These are phyloP conservation scores for Pomacea canaliculata DNA, from an alignment of 2,888 invertebrate species.

Conservation along the genomic window DNA sequence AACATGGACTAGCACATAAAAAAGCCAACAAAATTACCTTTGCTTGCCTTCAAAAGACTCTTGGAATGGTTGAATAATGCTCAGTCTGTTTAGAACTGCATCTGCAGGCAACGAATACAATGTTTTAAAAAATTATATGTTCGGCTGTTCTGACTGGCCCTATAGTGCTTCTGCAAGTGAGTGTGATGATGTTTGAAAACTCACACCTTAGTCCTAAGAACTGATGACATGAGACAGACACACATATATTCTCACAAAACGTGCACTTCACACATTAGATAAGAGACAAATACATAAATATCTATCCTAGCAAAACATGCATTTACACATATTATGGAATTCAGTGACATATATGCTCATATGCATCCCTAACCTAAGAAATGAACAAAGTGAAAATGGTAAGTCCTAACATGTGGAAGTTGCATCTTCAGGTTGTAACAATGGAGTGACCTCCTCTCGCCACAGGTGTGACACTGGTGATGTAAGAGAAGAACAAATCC, in stretches of 20 bases:
- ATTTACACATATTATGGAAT: too few relatives aligned
- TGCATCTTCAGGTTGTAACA: constrained; percentile 53
- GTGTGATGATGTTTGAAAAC: too few relatives aligned
- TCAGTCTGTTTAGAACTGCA: constrained; percentile 27
- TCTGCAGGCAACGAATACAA: constrained; percentile 25
- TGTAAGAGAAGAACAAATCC: not conserved
- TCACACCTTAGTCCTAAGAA: too few relatives aligned
- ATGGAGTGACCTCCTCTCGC: constrained; percentile 55
- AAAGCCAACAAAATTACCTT: not conserved
- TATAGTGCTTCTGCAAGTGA: too few relatives aligned
- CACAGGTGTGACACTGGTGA: constrained; percentile 48
- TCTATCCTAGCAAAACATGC: too few relatives aligned
- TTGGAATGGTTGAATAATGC: constrained; percentile 29
- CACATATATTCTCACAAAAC: too few relatives aligned
- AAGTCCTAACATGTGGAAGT: constrained; percentile 21
- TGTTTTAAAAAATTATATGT: not conserved
- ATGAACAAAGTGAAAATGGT: too few relatives aligned
- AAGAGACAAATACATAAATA: too few relatives aligned
- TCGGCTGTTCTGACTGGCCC: not conserved
- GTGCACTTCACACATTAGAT: too few relatives aligned
- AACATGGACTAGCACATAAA: not conserved
- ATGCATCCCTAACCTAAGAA: too few relatives aligned
- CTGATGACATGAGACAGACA: too few relatives aligned
- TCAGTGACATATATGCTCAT: too few relatives aligned
- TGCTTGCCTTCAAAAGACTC: constrained; percentile 1